Conservation (phyloP, 2,113 vertebrate genomes). For the Ellobius talpinus region DNA sequence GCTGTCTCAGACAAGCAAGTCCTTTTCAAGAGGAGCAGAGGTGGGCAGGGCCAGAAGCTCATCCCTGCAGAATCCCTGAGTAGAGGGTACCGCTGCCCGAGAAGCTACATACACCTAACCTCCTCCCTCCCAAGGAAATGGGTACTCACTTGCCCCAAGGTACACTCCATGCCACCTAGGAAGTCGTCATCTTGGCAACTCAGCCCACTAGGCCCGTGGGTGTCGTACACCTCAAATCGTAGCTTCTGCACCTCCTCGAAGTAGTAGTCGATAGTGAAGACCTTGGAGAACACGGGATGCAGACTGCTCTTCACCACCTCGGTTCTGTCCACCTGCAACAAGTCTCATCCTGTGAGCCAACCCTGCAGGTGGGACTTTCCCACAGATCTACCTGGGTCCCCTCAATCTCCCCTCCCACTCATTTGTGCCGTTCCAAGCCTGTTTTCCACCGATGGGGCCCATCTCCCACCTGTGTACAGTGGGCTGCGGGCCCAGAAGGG, state of each 20-base stretch:
- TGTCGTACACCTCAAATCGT: slow-evolving; percentile 96
- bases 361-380: accelerated
- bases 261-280: slow-evolving; percentile 95
- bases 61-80: background rate
- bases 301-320: slow-evolving; percentile 97
- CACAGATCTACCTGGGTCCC: accelerated
- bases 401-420: too few relatives aligned
- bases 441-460: too few relatives aligned
- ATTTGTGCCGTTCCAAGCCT: background rate
- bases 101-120: background rate
- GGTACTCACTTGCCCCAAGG: slow-evolving; percentile 93
- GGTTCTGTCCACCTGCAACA: slow-evolving; percentile 93
- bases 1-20: background rate
- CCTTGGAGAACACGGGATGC: slow-evolving; percentile 95
- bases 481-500: background rate
- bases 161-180: slow-evolving; percentile 95
- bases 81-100: background rate
- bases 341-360: background rate
- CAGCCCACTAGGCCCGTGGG: slow-evolving; percentile 91
- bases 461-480: background rate
- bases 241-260: slow-evolving; percentile 98
- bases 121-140: accelerated
- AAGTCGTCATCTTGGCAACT: slow-evolving; percentile 94
- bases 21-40: background rate
- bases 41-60: background rate